Evolutionary conservation across 2,797 vertebrate species (phyloP).

Genomic region (Morus bassanus): DNA sequence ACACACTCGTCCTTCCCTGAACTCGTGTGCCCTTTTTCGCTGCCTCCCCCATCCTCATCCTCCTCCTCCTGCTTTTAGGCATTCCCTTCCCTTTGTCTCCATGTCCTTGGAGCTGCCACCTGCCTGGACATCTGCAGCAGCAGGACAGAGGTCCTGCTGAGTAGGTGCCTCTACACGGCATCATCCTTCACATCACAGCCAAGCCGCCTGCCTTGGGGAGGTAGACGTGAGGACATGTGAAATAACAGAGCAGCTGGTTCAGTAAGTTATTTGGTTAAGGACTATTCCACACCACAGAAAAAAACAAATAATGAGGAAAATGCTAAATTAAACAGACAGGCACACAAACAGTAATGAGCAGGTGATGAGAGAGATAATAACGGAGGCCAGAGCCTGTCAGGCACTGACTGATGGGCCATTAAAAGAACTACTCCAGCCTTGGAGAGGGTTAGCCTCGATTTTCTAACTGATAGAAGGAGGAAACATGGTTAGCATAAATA

Average conservation of each 20-base stretch:
- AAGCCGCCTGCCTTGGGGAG: neutral
- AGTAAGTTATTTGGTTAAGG: neutral
- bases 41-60: neutral
- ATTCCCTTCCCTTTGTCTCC: neutral
- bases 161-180: neutral
- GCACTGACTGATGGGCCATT: neutral
- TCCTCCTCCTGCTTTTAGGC: neutral
- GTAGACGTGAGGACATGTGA: neutral
- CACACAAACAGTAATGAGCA: neutral
- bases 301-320: neutral
- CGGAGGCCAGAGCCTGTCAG: neutral
- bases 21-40: fast-evolving
- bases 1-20: neutral
- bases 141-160: neutral
- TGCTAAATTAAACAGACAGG: neutral
- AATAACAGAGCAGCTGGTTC: neutral
- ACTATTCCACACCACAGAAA: neutral
- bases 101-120: neutral
- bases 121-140: neutral
- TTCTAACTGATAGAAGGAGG: neutral
- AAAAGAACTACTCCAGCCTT: neutral
- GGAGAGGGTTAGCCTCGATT: neutral
- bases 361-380: neutral
- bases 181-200: neutral
- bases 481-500: neutral